phyloP scores from a whole-genome alignment of 1,140 invertebrate genomes.

The Pseudobourletiella spinata region DNA sequence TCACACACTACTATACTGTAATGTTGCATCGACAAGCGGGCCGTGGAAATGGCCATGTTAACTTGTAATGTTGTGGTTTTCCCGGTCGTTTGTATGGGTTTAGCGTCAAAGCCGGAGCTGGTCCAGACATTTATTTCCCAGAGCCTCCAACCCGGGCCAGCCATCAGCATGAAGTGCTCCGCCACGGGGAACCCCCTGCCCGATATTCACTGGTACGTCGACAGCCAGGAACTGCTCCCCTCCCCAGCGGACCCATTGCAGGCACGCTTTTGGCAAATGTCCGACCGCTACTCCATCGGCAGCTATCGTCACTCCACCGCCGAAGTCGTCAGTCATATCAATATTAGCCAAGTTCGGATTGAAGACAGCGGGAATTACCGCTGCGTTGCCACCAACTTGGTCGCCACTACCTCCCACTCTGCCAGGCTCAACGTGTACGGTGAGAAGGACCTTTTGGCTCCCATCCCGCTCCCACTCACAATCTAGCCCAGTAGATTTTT shows the following conservation, averaged over 20 bases:
- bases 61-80: no score
- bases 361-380: slow-evolving; percentile 44
- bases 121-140: slow-evolving; percentile 41
- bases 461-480: no score
- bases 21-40: no score
- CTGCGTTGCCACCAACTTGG: slow-evolving; percentile 41
- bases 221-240: slow-evolving; percentile 36
- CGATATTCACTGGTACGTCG: slow-evolving; percentile 39
- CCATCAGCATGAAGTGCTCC: slow-evolving; percentile 43
- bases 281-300: slow-evolving; percentile 22
- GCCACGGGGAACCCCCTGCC: slow-evolving; percentile 45
- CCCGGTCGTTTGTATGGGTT: no score
- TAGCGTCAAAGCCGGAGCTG: slow-evolving; percentile 35
- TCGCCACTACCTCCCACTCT: slow-evolving; percentile 38
- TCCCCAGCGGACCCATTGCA: slow-evolving; percentile 14
- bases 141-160: slow-evolving; percentile 42
- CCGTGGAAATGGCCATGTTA: no score
- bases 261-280: slow-evolving; percentile 22
- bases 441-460: slow-evolving; percentile 36
- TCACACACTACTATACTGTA: no score
- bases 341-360: slow-evolving; percentile 43
- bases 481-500: no score
- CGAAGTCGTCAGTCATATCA: slow-evolving; percentile 46
- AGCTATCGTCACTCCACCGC: slow-evolving; percentile 11
- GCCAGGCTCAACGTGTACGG: slow-evolving; percentile 44